Evolutionary conservation across 2,888 invertebrate species (phyloP).

Genomic region (Danaus chrysippus): DNA sequence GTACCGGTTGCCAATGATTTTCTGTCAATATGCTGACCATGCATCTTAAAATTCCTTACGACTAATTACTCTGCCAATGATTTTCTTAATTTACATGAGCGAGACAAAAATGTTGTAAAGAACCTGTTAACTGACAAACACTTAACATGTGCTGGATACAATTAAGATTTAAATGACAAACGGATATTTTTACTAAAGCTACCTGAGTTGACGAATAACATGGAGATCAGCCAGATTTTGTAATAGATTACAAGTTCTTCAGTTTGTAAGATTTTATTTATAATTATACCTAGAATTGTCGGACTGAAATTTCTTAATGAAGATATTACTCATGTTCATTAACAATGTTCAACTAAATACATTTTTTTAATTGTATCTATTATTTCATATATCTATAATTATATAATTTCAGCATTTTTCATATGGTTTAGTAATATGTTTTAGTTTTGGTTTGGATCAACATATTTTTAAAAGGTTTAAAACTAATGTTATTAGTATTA

Average conservation of each 20-base stretch:
- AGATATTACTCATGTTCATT: constrained; percentile 2
- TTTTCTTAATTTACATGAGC: constrained; percentile 34
- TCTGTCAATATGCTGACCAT: constrained; percentile 73
- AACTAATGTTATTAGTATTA: too few species aligned
- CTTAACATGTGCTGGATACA: constrained; percentile 14
- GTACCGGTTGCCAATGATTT: constrained; percentile 68
- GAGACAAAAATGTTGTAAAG: constrained; percentile 28
- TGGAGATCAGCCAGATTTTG: constrained; percentile 28
- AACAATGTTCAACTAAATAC: background rate
- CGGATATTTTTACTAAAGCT: constrained; percentile 5
- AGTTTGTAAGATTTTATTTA: constrained; percentile 12
- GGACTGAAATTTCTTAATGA: constrained; percentile 3
- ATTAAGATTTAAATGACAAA: constrained; percentile 2
- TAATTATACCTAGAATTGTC: constrained; percentile 8
- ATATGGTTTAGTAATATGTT: too few species aligned
- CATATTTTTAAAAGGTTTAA: too few species aligned
- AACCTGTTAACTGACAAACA: constrained; percentile 33
- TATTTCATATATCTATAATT: background rate
- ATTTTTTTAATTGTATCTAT: background rate
- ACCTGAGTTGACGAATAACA: constrained; percentile 8
- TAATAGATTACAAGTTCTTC: constrained; percentile 13
- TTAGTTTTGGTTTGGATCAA: too few species aligned
- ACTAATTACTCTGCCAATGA: constrained; percentile 64
- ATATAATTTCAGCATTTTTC: background rate
- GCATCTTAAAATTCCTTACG: constrained; percentile 61